Evolutionary conservation across 2,888 invertebrate species (phyloP), one percentile per base, ranked within the genome.

Genomic region (Diloba caeruleocephala): DNA sequence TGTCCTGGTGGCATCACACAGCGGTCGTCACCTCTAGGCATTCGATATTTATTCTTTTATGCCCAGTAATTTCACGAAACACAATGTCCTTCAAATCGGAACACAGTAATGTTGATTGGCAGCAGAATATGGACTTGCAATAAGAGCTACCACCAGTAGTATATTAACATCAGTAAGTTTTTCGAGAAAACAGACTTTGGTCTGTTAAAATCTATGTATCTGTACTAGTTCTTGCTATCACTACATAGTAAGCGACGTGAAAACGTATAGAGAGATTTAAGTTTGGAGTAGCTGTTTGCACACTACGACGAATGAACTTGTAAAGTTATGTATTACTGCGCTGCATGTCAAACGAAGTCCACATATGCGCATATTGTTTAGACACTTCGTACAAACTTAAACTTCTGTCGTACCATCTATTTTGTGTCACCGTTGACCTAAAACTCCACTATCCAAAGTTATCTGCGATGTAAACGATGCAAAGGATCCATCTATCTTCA

Each of bases 391-490:
- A 44, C 34, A 23, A 38, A 67, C 17, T 54, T 34, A 43, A 69
- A 59, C 75, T 77, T 64, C 73, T 72, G 44, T 25, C 48, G 32
- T 52, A 32, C 28, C 14, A 52, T 52, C 43, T 61, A 50, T 53
- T 57, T 14, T 55, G 50, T 15, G 50, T 44, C 65, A 57, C 33
- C 19, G 64, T 78, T 81, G 87, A 90, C 88, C 89, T 88, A 87
- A 90, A 88, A 87, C 85, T 82, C 65, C 15, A 62, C 54, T 69
- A 87, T 86, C 83, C 79, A 76, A 84, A 87, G 79, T 88, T 90
- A 90, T 90, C 86, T 89, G 43, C 62, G 82, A 85, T 82, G 83
- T 84, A 85, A 87, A 85, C 84, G 82, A 82, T 82, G 83, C 76
- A 78, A 79, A 77, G 74, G 48, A 73, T 50, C 60, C 71, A 55